Conservation (phyloP, 2,888 invertebrate species). For the Melanophora roralis region DNA sequence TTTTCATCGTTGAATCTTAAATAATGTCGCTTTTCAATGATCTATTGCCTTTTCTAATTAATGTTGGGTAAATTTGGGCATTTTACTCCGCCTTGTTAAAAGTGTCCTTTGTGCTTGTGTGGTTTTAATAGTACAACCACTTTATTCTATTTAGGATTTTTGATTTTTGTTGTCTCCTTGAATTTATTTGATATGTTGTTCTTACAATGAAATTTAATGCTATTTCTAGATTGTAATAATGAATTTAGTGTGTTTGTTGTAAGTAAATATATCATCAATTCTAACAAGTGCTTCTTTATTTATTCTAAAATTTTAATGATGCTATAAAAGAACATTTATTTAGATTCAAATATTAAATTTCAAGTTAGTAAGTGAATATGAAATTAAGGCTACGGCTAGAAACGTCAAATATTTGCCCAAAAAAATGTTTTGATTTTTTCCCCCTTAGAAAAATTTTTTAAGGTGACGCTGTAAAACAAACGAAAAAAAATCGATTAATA, state of each 20-base stretch:
- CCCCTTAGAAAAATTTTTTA: too few relatives aligned
- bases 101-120: slow-evolving; percentile 42
- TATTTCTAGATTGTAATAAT: background rate
- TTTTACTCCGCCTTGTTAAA: slow-evolving; percentile 17
- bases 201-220: slow-evolving; percentile 55
- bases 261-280: slow-evolving; percentile 60
- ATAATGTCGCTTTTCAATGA: slow-evolving; percentile 43
- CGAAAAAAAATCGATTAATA: too few relatives aligned
- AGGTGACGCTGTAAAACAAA: too few relatives aligned
- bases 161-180: background rate
- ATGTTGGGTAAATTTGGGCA: slow-evolving; percentile 32
- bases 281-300: slow-evolving; percentile 59
- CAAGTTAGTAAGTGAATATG: background rate
- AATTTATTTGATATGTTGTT: slow-evolving; percentile 16
- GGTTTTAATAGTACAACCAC: slow-evolving; percentile 28
- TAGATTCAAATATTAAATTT: background rate
- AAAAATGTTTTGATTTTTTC: background rate
- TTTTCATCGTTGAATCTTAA: background rate
- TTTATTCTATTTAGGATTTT: slow-evolving; percentile 40
- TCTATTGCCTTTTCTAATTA: slow-evolving; percentile 74
- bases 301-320: background rate
- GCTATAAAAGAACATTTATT: background rate
- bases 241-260: slow-evolving; percentile 5
- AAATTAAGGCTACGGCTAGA: background rate
- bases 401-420: too few relatives aligned